phyloP scores from a whole-genome alignment of 2,797 vertebrate genomes.

The Pogonophryne albipinna region DNA sequence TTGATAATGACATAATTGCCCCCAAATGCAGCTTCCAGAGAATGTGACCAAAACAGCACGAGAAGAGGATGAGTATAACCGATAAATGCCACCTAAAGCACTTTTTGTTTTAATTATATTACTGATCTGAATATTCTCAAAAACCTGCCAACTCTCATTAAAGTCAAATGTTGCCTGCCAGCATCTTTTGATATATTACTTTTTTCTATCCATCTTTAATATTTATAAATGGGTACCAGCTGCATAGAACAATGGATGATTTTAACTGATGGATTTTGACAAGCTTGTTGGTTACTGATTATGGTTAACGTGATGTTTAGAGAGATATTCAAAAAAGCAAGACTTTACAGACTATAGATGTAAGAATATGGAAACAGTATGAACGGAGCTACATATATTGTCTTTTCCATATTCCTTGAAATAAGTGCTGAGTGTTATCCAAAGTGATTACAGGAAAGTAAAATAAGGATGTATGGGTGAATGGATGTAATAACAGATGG shows the following conservation, averaged over 20 bases:
- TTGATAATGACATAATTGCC: slow-evolving; percentile 40
- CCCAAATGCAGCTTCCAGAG: slow-evolving; percentile 35
- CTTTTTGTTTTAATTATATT: slow-evolving; percentile 36
- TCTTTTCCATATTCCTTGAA: slow-evolving; percentile 1
- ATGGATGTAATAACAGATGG: slow-evolving; percentile 18
- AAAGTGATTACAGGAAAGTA: slow-evolving; percentile 16
- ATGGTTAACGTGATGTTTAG: slow-evolving; percentile 1
- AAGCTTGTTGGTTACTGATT: slow-evolving; percentile 23
- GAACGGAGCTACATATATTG: not conserved
- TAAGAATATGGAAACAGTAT: not conserved
- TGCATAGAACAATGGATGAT: slow-evolving; percentile 34
- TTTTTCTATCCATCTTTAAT: slow-evolving; percentile 22
- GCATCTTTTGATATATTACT: slow-evolving; percentile 23
- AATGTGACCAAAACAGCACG: slow-evolving; percentile 36
- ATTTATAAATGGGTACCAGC: slow-evolving; percentile 42
- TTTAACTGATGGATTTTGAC: slow-evolving; percentile 14
- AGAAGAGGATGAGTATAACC: slow-evolving; percentile 4
- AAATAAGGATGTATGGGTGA: slow-evolving; percentile 19
- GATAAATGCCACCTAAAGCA: slow-evolving; percentile 16
- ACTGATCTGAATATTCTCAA: slow-evolving; percentile 25
- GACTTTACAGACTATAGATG: not conserved
- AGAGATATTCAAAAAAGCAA: slow-evolving; percentile 1
- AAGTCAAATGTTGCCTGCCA: slow-evolving; percentile 29
- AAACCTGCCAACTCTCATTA: slow-evolving; percentile 38
- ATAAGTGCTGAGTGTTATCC: not conserved